Evolutionary conservation across 2,113 vertebrate species (phyloP).

Genomic region (Theristicus caerulescens): DNA sequence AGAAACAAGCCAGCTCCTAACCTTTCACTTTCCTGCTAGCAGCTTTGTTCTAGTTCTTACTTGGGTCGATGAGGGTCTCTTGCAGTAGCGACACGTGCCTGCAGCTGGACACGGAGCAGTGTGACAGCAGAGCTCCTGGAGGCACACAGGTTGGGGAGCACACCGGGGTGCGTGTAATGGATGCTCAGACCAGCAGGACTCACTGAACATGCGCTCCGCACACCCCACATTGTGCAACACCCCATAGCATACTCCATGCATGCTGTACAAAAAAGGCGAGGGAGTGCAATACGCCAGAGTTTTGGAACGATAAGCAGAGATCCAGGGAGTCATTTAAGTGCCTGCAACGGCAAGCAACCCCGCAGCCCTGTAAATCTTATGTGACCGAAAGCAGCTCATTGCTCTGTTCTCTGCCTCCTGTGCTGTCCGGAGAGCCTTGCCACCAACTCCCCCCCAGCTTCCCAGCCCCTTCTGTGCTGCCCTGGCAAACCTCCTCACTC

Average conservation of each 20-base stretch:
- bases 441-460: neutral
- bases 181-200: neutral
- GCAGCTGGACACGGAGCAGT: neutral
- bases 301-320: neutral
- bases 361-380: neutral
- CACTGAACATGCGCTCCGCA: neutral
- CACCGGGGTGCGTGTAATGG: accelerated
- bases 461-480: neutral
- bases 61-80: neutral
- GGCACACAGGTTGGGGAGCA: neutral
- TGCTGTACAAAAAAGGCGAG: neutral
- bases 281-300: neutral
- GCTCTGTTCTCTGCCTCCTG: neutral
- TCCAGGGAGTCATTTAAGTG: neutral
- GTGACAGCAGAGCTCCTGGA: neutral
- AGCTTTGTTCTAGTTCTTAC: neutral
- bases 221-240: neutral
- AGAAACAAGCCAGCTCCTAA: neutral
- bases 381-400: neutral
- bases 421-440: neutral
- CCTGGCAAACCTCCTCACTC: neutral
- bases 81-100: accelerated
- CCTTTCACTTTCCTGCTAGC: neutral
- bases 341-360: neutral
- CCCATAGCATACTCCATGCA: neutral